Evolutionary conservation across 2,113 vertebrate species (phyloP), one percentile per base, ranked within the genome.

Genomic region (Nasalis larvatus): DNA sequence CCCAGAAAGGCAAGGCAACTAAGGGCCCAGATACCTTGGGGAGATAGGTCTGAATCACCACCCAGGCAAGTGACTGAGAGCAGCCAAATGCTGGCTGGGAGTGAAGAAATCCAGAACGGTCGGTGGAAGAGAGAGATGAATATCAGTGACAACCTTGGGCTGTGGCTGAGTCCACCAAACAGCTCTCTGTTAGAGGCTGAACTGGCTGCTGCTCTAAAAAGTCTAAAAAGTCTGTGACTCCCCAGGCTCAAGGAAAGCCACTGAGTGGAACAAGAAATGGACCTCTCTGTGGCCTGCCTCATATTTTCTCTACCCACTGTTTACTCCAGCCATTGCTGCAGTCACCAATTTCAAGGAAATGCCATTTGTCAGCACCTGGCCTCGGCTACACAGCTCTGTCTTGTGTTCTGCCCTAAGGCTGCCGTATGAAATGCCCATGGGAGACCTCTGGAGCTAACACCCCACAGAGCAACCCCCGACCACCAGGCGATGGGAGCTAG

Each of bases 391-490:
- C 14, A 3, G 18, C 52, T n/a, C 52, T n/a, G 52, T 73, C 66
- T 54, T 18, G 1, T 17, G 8, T 12, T 60, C 69, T 56, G 56
- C 21, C 78, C 37, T 4, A 37, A 27, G 40, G 49, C 49, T 21
- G 1, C 21, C 4, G 35, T 21, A 14, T 7, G 27, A 86, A 73
- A 27, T 32, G 40, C 35, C 35, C 10, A 0, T 7, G 10, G 21
- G 21, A 12, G 73, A 56, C 56, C 45, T 23, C 30, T 6, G n/a
- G 45, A 12, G 49, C 16, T 12, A 8, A 12, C 4, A 8, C 56
- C 56, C 71, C n/a, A 4, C 3, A 14, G 4, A 17, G 37, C 0
- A 0, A 54, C n/a, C 30, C 20, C 6, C 2, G 66, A n/a, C 56
- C 76, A 25, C 37, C 0, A 7, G 16, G 9, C 2, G 5, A 18